A percentile compares a stretch with the other conserved stretches of the same genome.
These are phyloP conservation scores for Microctenopoma stevenorrisi DNA, from an alignment of 2,797 vertebrate species.

Conservation along the genomic window DNA sequence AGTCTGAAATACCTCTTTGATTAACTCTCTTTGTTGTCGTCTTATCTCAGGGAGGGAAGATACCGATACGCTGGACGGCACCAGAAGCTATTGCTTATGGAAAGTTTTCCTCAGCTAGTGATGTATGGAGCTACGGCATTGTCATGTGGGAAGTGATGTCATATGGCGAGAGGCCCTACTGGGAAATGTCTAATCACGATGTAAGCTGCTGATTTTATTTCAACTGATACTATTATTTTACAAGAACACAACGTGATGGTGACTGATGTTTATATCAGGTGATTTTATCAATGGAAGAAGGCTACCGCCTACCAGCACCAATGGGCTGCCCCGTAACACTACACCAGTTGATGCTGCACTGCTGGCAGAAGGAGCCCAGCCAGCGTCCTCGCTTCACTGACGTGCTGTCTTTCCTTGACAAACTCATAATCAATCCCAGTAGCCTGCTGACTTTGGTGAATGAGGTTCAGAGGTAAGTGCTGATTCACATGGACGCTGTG, in stretches of 20 bases:
- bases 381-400: conserved; percentile 93
- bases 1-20: not conserved
- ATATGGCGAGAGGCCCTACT: conserved; percentile 97
- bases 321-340: conserved; percentile 95
- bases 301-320: conserved; percentile 95
- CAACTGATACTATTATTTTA: not conserved
- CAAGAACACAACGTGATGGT: not conserved
- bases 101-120: conserved; percentile 96
- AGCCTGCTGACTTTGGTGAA: conserved; percentile 92
- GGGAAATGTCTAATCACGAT: conserved; percentile 99
- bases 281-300: conserved; percentile 98
- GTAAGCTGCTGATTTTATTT: conserved; percentile 80
- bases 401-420: conserved; percentile 94
- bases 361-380: conserved; percentile 96
- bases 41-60: conserved; percentile 91
- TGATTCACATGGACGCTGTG: not conserved
- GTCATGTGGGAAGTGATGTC: conserved; percentile 99
- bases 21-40: conserved; percentile 19
- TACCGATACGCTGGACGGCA: conserved; percentile 97
- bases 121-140: conserved; percentile 96
- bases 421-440: conserved; percentile 95
- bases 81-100: conserved; percentile 97
- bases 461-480: conserved; percentile 75
- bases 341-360: conserved; percentile 97
- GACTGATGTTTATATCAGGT: conserved; percentile 81